Conservation (phyloP, 2,888 invertebrate genomes). For the Pherbina coryleti region DNA sequence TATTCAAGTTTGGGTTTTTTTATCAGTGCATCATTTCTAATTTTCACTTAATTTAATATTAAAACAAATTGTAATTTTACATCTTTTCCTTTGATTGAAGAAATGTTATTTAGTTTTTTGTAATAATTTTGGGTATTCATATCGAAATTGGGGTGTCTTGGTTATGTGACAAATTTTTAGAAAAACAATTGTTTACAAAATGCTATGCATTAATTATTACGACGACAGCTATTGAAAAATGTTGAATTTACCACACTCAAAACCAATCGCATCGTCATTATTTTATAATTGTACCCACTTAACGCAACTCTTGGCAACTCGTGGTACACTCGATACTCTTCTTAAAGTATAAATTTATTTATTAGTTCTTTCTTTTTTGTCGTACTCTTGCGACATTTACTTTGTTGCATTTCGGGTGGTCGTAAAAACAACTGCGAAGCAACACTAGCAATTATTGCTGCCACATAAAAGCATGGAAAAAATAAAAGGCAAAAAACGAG, state of each 20-base stretch:
- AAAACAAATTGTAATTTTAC: too few species aligned
- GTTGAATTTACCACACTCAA: too few species aligned
- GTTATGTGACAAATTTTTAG: not conserved
- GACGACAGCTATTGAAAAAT: not conserved
- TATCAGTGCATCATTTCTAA: too few species aligned
- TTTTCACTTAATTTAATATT: too few species aligned
- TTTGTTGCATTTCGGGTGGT: conserved; percentile 27
- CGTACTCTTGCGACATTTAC: conserved; percentile 7
- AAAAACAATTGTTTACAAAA: not conserved
- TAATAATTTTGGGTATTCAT: too few species aligned
- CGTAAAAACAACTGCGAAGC: conserved; percentile 19
- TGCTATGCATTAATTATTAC: not conserved
- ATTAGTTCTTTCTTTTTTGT: not conserved
- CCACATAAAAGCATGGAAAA: not conserved
- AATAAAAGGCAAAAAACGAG: not conserved
- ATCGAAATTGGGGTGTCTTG: too few species aligned
- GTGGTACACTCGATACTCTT: not conserved
- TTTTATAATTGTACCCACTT: not conserved
- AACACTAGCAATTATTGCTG: not conserved
- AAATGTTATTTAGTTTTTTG: too few species aligned
- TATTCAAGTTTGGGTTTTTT: too few species aligned
- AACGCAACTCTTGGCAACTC: not conserved
- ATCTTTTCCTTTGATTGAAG: too few species aligned
- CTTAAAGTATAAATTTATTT: not conserved
- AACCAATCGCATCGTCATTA: too few species aligned